phyloP scores from a whole-genome alignment of 2,888 invertebrate genomes.

The Allacma fusca region DNA sequence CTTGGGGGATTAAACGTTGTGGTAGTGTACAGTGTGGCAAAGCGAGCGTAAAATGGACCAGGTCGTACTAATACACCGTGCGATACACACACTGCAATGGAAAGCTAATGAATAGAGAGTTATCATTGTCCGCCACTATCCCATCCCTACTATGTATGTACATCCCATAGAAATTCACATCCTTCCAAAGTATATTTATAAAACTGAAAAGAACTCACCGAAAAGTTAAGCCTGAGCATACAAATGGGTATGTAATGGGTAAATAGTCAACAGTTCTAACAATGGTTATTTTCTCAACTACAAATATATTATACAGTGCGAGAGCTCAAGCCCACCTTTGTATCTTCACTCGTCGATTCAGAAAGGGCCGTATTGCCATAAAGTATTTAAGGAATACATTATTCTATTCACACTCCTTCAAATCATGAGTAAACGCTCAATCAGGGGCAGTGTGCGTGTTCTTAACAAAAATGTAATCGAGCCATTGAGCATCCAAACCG shows the following conservation, averaged over 20 bases:
- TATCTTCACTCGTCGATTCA: no score
- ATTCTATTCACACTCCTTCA: not conserved
- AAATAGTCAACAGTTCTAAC: constrained; percentile 10
- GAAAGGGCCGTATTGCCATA: not conserved
- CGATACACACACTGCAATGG: not conserved
- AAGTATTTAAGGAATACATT: not conserved
- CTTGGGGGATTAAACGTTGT: constrained; percentile 26
- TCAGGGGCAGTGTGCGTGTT: not conserved
- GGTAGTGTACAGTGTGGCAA: constrained; percentile 13
- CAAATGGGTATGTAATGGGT: not conserved
- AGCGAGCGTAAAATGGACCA: constrained; percentile 16
- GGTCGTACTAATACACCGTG: no score
- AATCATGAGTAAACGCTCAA: no score
- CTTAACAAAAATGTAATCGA: constrained; percentile 10
- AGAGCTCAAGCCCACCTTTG: no score
- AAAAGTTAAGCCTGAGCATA: no score
- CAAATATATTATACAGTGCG: no score
- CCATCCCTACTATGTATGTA: no score
- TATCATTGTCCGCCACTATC: constrained; percentile 17
- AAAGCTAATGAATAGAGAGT: constrained; percentile 20
- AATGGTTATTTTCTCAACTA: no score
- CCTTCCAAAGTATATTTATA: not conserved
- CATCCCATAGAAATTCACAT: no score
- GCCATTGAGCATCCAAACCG: constrained; percentile 20
- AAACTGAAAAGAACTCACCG: not conserved